A percentile compares a stretch with the other conserved stretches of the same genome.
Evolutionary conservation across 2,113 vertebrate genomes (phyloP).

Genomic region (Hippolais icterina): DNA sequence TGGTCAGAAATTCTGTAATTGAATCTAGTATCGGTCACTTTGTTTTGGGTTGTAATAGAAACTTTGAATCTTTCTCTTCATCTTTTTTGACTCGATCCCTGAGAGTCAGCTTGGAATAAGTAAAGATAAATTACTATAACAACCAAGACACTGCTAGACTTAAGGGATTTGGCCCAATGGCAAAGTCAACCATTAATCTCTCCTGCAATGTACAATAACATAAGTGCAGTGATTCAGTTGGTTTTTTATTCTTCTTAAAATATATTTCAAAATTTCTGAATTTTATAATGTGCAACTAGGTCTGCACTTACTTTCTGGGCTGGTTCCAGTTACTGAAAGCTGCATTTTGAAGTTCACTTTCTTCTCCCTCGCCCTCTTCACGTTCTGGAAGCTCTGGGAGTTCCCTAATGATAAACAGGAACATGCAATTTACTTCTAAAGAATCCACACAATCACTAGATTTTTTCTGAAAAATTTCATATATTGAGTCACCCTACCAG

Average conservation of each 20-base stretch:
- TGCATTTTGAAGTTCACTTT: slow-evolving; percentile 86
- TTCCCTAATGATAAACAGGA: slow-evolving; percentile 68
- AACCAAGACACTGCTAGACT: not conserved
- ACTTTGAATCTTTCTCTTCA: not conserved
- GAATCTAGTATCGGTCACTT: not conserved
- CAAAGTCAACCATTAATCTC: not conserved
- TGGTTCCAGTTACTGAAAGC: slow-evolving; percentile 91
- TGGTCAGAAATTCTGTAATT: not conserved
- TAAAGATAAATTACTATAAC: not conserved
- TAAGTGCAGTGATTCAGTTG: not conserved
- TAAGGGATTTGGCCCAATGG: not conserved
- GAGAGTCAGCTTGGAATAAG: not conserved
- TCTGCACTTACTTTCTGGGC: slow-evolving; percentile 82
- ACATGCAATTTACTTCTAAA: not conserved
- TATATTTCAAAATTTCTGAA: not conserved
- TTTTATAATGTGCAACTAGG: not conserved
- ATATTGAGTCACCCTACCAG: not conserved
- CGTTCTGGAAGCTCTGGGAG: slow-evolving; percentile 89
- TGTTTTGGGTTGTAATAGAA: not conserved
- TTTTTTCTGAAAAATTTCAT: not conserved
- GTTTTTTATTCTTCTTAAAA: not conserved
- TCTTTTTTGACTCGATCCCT: not conserved
- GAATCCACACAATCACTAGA: not conserved
- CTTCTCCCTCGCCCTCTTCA: slow-evolving; percentile 97
- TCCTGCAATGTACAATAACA: accelerated